These are phyloP conservation scores for Troides aeacus DNA, from an alignment of 2,888 invertebrate genomes.

Conservation along the genomic window DNA sequence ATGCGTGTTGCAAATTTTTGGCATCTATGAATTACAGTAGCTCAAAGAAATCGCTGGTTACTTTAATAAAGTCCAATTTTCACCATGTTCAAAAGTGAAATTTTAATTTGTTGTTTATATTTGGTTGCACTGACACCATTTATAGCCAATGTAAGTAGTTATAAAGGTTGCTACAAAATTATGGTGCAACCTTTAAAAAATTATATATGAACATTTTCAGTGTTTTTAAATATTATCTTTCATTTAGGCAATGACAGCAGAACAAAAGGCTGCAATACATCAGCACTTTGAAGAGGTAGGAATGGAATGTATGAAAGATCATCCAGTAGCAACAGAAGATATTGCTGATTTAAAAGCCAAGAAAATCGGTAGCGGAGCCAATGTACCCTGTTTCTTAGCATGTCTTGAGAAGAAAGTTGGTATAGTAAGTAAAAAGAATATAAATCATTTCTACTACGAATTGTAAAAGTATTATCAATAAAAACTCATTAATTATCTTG, in stretches of 20 bases:
- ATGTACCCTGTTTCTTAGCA: slow-evolving; percentile 63
- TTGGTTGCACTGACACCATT: slow-evolving; percentile 44
- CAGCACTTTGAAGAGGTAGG: slow-evolving; percentile 57
- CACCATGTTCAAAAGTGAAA: slow-evolving; percentile 47
- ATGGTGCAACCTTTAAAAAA: slow-evolving; percentile 1
- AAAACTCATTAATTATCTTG: not conserved
- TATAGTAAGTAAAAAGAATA: slow-evolving; percentile 48
- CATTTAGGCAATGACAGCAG: slow-evolving; percentile 59
- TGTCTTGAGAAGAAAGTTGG: slow-evolving; percentile 62
- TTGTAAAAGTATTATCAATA: not conserved
- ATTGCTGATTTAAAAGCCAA: slow-evolving; percentile 47
- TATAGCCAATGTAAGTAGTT: slow-evolving; percentile 45
- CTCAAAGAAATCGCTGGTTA: not conserved
- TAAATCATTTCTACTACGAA: too few relatives aligned
- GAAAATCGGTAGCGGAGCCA: slow-evolving; percentile 51
- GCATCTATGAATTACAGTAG: slow-evolving; percentile 3
- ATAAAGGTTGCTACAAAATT: too few relatives aligned
- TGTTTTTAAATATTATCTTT: not conserved
- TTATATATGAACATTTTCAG: not conserved
- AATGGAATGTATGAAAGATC: slow-evolving; percentile 53
- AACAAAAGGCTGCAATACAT: slow-evolving; percentile 56
- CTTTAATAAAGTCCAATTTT: slow-evolving; percentile 2
- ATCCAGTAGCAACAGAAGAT: slow-evolving; percentile 52
- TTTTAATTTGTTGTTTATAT: slow-evolving; percentile 41
- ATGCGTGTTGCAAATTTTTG: slow-evolving; percentile 5